Conservation (phyloP, 2,797 vertebrate species). For the Myiotriccus ornatus region DNA sequence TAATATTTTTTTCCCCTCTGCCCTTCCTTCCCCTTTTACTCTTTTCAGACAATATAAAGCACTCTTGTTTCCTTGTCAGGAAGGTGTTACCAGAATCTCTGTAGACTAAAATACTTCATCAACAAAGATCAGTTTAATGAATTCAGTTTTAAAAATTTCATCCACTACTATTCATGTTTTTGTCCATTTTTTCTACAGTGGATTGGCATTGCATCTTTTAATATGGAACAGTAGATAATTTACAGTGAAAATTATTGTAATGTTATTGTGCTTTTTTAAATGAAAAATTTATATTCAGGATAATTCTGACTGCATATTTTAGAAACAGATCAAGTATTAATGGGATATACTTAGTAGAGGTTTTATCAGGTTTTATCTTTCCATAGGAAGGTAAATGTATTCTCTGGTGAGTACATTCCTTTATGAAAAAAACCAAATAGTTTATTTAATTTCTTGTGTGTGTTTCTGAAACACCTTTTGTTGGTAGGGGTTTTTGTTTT, state of each 20-base stretch:
- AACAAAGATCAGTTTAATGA: background rate
- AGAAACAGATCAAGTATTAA: background rate
- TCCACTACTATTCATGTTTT: background rate
- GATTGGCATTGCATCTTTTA: background rate
- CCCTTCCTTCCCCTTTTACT: rapidly evolving
- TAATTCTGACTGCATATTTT: background rate
- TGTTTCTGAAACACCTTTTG: background rate
- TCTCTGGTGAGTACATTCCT: background rate
- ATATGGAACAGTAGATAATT: background rate
- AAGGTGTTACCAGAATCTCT: background rate
- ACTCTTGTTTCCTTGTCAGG: background rate
- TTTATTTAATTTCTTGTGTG: background rate
- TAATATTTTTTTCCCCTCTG: too few relatives aligned
- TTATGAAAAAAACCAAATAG: background rate
- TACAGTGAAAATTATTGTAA: background rate
- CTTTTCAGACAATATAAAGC: background rate
- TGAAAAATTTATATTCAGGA: background rate
- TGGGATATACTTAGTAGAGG: background rate
- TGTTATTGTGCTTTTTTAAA: background rate
- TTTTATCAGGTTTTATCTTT: background rate
- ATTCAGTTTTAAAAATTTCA: background rate
- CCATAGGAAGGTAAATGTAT: background rate
- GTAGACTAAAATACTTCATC: background rate
- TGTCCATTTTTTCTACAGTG: background rate
- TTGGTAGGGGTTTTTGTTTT: background rate